Base-by-base conservation (phyloP, 1,140 invertebrate species). In the Matsumurasca onukii region DNA sequence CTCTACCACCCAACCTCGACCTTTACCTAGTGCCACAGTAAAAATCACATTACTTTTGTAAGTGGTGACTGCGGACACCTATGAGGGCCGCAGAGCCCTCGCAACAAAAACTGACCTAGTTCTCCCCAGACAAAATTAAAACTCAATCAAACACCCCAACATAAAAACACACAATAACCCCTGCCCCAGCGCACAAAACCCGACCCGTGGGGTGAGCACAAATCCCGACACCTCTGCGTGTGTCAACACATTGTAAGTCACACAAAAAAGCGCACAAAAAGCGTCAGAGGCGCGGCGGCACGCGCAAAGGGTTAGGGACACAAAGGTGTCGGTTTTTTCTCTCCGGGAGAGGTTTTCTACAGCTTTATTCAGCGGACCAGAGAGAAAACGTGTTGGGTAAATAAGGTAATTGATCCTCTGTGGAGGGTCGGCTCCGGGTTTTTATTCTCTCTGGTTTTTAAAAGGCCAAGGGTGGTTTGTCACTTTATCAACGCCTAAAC, bases 351-450 rank as follows among this genome's bases (percentile, higher is more conserved):
- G 25, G 25, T 22, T 15, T 22, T 5, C 22, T 22, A 59, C 55
- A 29, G 55, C 55, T 59, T 59, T 27, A 59, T 59, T 59, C 24
- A 27, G 55, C 24, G 55, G 55, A 12, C 55, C 24, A n/a, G 3
- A 13, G 13, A 59, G 30, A 59, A 59, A 59, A 13, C 15, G 55
- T 59, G 55, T 59, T 59, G 55, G 55, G 55, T 29, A 59, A 59
- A 59, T 59, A 59, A 25, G 55, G 55, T 59, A 59, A 59, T 59
- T 59, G 55, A 59, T 59, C 22, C 24, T n/a, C n/a, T n/a, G n/a
- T n/a, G 17, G 49, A 59, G 15, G 55, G 22, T 27, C 2, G 55
- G 15, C 15, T 3, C 55, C 55, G 49, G 55, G 22, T 59, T 59
- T 59, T 59, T 27, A 39, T 39, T 29, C 25, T n/a, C 25, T 29